phyloP scores from a whole-genome alignment of 1,140 invertebrate genomes.

The Spodoptera litura region DNA sequence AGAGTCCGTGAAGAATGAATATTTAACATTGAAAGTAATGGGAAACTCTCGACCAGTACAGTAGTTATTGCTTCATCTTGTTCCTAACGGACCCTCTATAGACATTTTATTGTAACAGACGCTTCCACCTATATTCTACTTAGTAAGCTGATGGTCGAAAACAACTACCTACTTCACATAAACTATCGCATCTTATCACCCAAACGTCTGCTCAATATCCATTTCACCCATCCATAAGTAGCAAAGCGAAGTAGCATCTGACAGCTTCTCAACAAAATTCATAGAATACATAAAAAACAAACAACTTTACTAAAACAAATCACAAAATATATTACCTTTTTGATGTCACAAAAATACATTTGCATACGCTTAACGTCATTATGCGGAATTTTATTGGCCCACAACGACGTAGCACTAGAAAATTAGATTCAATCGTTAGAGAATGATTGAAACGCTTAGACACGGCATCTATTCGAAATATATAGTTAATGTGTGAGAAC shows the following conservation, averaged over 20 bases:
- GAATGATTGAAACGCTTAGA: constrained; percentile 20
- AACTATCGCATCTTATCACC: too few species aligned
- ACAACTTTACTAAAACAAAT: constrained; percentile 5
- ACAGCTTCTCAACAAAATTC: background rate
- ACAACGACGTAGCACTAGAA: background rate
- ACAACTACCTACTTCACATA: too few species aligned
- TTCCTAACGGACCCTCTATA: too few species aligned
- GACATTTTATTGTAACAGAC: too few species aligned
- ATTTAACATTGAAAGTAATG: too few species aligned
- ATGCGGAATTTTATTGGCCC: constrained; percentile 25
- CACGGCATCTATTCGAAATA: constrained; percentile 3
- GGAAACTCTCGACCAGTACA: too few species aligned
- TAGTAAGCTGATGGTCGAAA: too few species aligned
- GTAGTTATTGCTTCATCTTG: too few species aligned
- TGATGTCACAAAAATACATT: constrained; percentile 14
- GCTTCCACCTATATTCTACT: too few species aligned
- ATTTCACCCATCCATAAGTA: too few species aligned
- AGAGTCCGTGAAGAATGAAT: too few species aligned
- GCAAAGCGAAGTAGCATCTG: background rate
- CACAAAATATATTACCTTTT: constrained; percentile 6
- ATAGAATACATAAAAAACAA: constrained; percentile 3
- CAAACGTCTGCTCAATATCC: too few species aligned
- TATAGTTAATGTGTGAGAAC: constrained; percentile 39
- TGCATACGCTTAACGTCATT: constrained; percentile 28
- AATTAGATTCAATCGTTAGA: constrained; percentile 25